Base-by-base conservation (phyloP, 2,113 vertebrate genomes). In the Paracanthobrama guichenoti region DNA sequence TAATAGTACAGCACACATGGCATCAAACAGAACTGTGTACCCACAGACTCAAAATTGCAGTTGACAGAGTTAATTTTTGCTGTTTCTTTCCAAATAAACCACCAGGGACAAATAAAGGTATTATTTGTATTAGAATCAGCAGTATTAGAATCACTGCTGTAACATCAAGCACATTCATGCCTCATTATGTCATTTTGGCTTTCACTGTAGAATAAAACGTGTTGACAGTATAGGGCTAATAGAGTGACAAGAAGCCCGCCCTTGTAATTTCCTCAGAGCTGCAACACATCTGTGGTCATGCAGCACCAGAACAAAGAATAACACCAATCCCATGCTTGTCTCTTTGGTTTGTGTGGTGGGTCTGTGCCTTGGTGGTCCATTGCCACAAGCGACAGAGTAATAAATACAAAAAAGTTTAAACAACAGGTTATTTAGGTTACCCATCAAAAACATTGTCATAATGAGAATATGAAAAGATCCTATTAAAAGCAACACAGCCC, bases 331-430 rank as follows among this genome's bases (percentile, higher is more conserved):
- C 57, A 64, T 4, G n/a, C 39, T 60, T 60, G 74, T 35, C 53
- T 78, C 35, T 59, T 59, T 14, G 57, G 39, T 79, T 59, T 44
- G 31, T 50, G 75, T 79, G 76, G 76, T 11, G 77, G 77, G 77
- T 62, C 57, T 79, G 35, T 62, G 57, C 57, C 9, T 79, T 79
- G 77, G 77, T 79, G 77, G 57, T 46, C 77, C 24, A 28, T 20
- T 79, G 57, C 77, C 8, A 26, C 77, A 79, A 62, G 39, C 8
- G 10, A 28, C 7, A 26, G 35, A 44, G 8, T 18, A 79, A 44
- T 79, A 39, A 20, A 62, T 39, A 62, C 39, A 44, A 26, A 5
- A n/a, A 77, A 24, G 14, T 44, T 79, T 26, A 18, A 26, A 62
- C 76, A n/a, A 79, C 20, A 39, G 73, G 26, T 22, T 57, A 60